These are phyloP conservation scores for Drosophila burlai DNA, from an alignment of 1,140 invertebrate genomes.

Conservation along the genomic window DNA sequence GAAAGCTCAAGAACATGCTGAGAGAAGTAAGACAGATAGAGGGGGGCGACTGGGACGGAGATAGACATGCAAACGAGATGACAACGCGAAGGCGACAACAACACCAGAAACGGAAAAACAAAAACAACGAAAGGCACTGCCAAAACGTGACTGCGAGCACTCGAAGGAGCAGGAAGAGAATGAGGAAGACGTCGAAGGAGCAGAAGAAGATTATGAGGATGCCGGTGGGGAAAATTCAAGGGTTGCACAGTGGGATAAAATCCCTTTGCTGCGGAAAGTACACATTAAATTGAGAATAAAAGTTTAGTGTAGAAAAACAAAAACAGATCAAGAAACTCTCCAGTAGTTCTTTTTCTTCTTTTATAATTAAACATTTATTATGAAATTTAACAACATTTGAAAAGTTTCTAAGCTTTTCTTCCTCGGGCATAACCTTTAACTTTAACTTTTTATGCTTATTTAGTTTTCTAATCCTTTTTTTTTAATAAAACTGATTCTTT, in stretches of 20 bases:
- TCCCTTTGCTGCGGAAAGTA: background rate
- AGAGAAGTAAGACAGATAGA: background rate
- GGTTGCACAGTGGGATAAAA: slow-evolving; percentile 14
- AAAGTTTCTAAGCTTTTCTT: too few relatives aligned
- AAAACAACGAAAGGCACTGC: slow-evolving; percentile 46
- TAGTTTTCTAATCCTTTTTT: too few relatives aligned
- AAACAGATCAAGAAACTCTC: background rate
- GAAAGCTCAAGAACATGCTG: slow-evolving; percentile 30
- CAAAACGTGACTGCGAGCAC: slow-evolving; percentile 65
- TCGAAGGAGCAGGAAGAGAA: slow-evolving; percentile 38
- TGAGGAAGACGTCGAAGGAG: slow-evolving; percentile 26
- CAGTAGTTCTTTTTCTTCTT: too few relatives aligned
- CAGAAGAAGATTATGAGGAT: slow-evolving; percentile 3
- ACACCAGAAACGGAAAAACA: slow-evolving; percentile 32
- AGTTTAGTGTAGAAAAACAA: background rate
- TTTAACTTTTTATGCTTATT: too few relatives aligned
- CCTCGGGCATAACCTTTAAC: too few relatives aligned
- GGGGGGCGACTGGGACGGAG: slow-evolving; percentile 15
- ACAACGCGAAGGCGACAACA: slow-evolving; percentile 74
- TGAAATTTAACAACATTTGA: too few relatives aligned
- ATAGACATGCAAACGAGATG: slow-evolving; percentile 76
- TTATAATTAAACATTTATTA: too few relatives aligned
- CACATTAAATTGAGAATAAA: background rate
- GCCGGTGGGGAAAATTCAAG: background rate
- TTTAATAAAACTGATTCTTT: too few relatives aligned